Percentiles rank a stretch among this genome's conserved stretches.
Conservation (phyloP, 1,140 invertebrate species). For the Eriocheir sinensis region DNA sequence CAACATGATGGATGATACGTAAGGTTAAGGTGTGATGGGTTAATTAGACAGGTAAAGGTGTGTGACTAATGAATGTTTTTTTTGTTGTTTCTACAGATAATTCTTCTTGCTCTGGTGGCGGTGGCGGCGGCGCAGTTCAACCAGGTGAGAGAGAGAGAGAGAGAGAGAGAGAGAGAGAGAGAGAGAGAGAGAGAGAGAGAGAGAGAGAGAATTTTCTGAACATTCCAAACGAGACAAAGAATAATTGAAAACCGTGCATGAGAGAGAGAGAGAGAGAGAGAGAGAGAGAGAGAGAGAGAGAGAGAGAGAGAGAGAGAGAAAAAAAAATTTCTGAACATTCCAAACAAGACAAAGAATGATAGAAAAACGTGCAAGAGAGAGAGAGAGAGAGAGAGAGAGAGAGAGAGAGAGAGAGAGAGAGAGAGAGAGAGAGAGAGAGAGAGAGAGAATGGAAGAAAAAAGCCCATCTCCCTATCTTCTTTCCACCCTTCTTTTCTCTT, state of each 20-base stretch:
- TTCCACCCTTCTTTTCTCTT: too few relatives aligned
- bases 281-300: neutral
- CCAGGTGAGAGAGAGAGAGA: constrained; percentile 37
- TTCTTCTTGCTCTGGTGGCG: constrained; percentile 41
- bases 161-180: neutral
- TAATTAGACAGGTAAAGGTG: too few relatives aligned
- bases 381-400: constrained; percentile 26
- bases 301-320: too few relatives aligned
- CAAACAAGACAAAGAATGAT: neutral
- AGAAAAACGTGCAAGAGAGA: neutral
- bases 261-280: neutral
- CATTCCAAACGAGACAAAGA: neutral
- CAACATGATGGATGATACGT: neutral
- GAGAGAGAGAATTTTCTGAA: neutral
- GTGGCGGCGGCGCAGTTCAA: constrained; percentile 37
- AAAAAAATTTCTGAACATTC: too few relatives aligned
- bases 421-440: neutral
- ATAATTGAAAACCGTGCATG: neutral
- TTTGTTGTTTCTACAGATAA: constrained; percentile 4
- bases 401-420: constrained; percentile 5
- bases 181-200: neutral
- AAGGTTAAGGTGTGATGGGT: neutral
- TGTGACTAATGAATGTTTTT: neutral
- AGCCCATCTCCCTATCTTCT: too few relatives aligned
- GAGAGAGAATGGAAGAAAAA: neutral